A percentile compares a stretch with the other conserved stretches of the same genome.
Evolutionary conservation across 2,797 vertebrate species (phyloP).

Genomic region (Anguilla anguilla): DNA sequence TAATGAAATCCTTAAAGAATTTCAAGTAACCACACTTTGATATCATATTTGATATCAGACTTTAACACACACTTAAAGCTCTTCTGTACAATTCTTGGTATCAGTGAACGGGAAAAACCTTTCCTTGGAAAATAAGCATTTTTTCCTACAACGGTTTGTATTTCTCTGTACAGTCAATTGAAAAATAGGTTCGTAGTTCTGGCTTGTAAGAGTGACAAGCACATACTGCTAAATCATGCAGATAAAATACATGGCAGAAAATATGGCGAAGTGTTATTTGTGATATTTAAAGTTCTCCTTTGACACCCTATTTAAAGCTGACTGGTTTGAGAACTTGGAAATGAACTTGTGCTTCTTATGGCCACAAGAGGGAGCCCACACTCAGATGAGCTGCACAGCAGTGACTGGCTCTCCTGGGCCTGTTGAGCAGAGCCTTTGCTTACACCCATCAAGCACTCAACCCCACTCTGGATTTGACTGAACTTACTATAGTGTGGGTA

Average conservation of each 20-base stretch:
- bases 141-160: background rate
- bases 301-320: background rate
- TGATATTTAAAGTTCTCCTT: background rate
- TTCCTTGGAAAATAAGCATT: background rate
- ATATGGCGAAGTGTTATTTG: background rate
- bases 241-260: background rate
- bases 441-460: background rate
- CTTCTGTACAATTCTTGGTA: background rate
- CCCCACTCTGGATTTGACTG: background rate
- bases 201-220: background rate
- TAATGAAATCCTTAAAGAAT: background rate
- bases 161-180: background rate
- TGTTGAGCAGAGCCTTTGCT: background rate
- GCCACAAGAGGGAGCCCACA: conserved; percentile 10
- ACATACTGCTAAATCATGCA: background rate
- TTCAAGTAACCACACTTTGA: background rate
- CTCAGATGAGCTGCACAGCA: background rate
- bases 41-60: background rate
- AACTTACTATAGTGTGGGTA: background rate
- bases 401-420: background rate
- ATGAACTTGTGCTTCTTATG: background rate
- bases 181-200: background rate
- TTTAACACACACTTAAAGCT: background rate
- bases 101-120: background rate
- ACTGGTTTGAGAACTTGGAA: background rate